Evolutionary conservation across 2,888 invertebrate genomes (phyloP).

Genomic region (Drosophila kanekoi): DNA sequence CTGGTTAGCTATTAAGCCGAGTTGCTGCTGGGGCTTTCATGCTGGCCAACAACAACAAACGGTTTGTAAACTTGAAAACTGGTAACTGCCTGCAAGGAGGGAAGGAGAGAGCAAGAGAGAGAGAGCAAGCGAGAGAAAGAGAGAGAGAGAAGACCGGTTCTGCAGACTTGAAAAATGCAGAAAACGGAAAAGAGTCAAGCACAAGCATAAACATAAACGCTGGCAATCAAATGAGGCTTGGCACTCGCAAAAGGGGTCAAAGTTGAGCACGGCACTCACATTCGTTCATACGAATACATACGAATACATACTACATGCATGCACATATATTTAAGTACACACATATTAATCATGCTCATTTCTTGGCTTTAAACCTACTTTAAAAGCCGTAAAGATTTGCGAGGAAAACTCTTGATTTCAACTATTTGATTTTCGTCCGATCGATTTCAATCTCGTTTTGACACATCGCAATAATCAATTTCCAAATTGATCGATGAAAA

Average conservation of each 20-base stretch:
- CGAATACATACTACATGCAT: conserved; percentile 1
- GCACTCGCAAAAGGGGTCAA: conserved; percentile 75
- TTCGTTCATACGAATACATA: conserved; percentile 11
- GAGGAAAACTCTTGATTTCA: too few relatives aligned
- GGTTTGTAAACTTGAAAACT: conserved; percentile 76
- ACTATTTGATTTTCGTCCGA: too few relatives aligned
- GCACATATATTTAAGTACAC: not conserved
- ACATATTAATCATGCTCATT: not conserved
- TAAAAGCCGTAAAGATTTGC: not conserved
- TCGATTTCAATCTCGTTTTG: too few relatives aligned
- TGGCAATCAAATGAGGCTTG: conserved; percentile 77
- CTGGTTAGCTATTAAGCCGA: conserved; percentile 36
- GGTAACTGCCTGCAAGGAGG: conserved; percentile 47
- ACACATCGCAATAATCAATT: too few relatives aligned
- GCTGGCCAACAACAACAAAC: conserved; percentile 57
- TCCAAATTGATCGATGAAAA: too few relatives aligned
- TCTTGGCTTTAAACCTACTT: not conserved
- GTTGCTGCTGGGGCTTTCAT: conserved; percentile 37
- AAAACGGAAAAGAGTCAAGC: conserved; percentile 54
- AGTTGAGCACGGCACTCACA: conserved; percentile 63
- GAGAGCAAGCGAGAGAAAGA: not conserved
- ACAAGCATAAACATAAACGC: conserved; percentile 65
- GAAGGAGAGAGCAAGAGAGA: not conserved
- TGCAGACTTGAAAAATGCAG: conserved; percentile 66
- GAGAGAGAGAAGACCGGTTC: conserved; percentile 63